A percentile compares a stretch with the other conserved stretches of the same genome.
Conservation (phyloP, 1,140 invertebrate genomes). For the Aricia agestis region DNA sequence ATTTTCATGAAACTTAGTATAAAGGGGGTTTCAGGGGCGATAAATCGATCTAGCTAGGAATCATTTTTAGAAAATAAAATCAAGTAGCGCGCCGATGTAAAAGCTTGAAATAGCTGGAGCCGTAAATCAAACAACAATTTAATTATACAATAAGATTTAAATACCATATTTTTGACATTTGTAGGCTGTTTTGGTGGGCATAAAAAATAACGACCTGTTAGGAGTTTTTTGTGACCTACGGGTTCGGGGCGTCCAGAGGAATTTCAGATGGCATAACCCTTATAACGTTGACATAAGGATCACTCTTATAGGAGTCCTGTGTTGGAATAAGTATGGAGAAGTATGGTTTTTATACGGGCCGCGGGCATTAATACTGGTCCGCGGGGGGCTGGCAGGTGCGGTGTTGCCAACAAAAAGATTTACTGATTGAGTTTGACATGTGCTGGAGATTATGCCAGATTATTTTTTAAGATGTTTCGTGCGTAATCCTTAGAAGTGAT, state of each 20-base stretch:
- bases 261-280: neutral
- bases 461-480: neutral
- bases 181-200: neutral
- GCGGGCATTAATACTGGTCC: constrained; percentile 36
- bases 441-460: constrained; percentile 13
- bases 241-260: neutral
- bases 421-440: constrained; percentile 23
- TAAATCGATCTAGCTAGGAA: no score
- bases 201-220: constrained; percentile 3
- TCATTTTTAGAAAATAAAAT: no score
- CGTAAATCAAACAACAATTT: neutral
- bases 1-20: no score
- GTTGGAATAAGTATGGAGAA: neutral
- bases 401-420: constrained; percentile 40
- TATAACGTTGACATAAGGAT: neutral
- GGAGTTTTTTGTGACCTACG: neutral
- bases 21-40: no score
- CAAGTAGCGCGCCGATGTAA: no score
- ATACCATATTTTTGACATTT: constrained; percentile 1
- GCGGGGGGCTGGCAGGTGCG: constrained; percentile 60
- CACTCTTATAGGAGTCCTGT: neutral
- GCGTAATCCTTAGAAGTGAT: neutral
- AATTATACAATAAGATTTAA: neutral
- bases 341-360: neutral
- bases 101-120: no score